Evolutionary conservation across 2,888 invertebrate genomes (phyloP), one percentile per base, ranked within the genome.

Genomic region (Koerneria pararmatus): DNA sequence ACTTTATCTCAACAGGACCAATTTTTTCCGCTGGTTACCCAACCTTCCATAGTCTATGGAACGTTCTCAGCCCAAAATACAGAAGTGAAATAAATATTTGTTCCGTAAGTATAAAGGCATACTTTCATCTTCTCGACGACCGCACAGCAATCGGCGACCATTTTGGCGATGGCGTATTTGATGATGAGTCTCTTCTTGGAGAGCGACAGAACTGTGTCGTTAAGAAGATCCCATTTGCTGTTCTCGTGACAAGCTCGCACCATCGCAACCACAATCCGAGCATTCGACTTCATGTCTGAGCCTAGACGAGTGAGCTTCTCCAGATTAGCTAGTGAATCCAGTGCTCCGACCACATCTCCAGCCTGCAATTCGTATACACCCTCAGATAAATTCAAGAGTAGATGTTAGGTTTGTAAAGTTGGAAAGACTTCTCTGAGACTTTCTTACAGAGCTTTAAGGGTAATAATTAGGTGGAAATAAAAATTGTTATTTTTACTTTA

Each of bases 121-220:
- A 60, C 60, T 34, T 60, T 60, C 62, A 78, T 70, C 60, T 79
- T 74, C 35, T 80, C 80, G 15, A 80, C 75, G 76, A 80, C 77
- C 49, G 70, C 75, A 29, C 76, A 76, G 56, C 76, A 76, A 46
- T 77, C 76, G 24, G 61, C 31, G 24, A 80, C 79, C 81, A 82
- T 81, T 46, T 76, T 76, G 5, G 78, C 89, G 78, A 82, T 80
- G 34, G 78, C 77, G 65, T 80, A 75, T 84, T 99, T 99, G 19
- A 98, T 88, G 84, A 98, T 95, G 31, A 95, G 93, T 65, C 95
- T 89, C 78, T 95, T 89, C 84, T 97, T 95, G 1, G 94, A 92
- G 66, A 98, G 85, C 48, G 92, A 67, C 31, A 75, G 67, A 54
- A 82, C 77, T 1, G 76, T 75, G 46, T 81, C 81, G 87, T 94